A percentile compares a stretch with the other conserved stretches of the same genome.
Conservation (phyloP, 2,888 invertebrate genomes). For the Rhagium mordax region DNA sequence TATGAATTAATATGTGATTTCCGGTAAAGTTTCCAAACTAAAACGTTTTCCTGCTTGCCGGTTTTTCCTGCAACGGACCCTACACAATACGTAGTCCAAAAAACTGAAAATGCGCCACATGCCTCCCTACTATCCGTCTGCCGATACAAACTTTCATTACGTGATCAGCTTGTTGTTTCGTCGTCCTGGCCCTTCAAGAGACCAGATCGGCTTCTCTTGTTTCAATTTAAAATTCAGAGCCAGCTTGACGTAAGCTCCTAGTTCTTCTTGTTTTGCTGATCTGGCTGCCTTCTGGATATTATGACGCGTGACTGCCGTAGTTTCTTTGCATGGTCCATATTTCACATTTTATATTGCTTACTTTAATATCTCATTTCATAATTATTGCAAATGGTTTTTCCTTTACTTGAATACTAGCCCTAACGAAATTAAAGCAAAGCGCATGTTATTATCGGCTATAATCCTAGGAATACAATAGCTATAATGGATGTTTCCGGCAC, state of each 20-base stretch:
- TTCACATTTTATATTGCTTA: background rate
- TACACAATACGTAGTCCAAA: background rate
- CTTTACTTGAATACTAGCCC: no score
- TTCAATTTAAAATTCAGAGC: slow-evolving; percentile 28
- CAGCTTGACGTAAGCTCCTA: slow-evolving; percentile 11
- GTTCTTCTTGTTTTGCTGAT: slow-evolving; percentile 15
- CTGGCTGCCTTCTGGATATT: slow-evolving; percentile 11
- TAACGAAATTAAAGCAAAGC: no score
- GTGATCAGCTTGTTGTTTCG: slow-evolving; percentile 26
- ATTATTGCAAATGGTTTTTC: no score
- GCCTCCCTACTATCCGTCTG: slow-evolving; percentile 3
- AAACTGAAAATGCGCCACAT: background rate
- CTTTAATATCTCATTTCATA: background rate
- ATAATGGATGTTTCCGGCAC: no score
- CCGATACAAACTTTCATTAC: slow-evolving; percentile 25
- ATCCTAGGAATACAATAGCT: no score
- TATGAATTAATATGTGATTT: no score
- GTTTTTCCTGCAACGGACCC: background rate
- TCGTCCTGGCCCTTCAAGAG: background rate
- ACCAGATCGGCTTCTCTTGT: slow-evolving; percentile 14
- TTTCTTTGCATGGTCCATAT: background rate
- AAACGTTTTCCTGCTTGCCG: no score
- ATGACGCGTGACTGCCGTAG: slow-evolving; percentile 12
- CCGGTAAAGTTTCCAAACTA: no score
- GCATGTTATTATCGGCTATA: no score